These are phyloP conservation scores for Climacteris rufus DNA, from an alignment of 2,113 vertebrate genomes.

Conservation along the genomic window DNA sequence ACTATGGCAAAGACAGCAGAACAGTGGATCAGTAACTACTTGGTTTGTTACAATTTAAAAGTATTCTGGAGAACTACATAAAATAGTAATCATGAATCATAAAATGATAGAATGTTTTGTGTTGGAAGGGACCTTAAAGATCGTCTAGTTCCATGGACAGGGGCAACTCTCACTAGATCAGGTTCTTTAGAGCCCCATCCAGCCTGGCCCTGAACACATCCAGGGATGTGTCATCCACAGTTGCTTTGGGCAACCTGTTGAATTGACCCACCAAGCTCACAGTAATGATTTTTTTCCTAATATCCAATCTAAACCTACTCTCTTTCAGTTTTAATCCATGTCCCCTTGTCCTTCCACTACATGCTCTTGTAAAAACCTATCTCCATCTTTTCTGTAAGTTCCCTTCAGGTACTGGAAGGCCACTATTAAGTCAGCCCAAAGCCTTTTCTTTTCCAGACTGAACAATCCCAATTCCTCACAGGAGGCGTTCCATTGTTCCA, in stretches of 20 bases:
- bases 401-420: neutral
- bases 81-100: neutral
- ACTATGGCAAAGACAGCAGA: neutral
- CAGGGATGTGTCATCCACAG: rapidly evolving
- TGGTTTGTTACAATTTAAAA: neutral
- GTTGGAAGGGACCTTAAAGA: neutral
- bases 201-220: neutral
- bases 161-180: neutral
- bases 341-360: too few relatives aligned
- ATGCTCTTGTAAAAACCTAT: neutral
- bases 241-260: neutral
- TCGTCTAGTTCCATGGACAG: neutral
- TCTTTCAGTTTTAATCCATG: neutral
- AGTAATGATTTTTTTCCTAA: neutral
- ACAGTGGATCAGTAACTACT: neutral
- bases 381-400: neutral
- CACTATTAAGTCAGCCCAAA: neutral
- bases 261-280: neutral
- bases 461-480: neutral
- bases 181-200: neutral
- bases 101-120: neutral
- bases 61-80: neutral
- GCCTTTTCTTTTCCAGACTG: neutral
- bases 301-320: neutral
- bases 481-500: neutral